Percentiles rank a stretch among this genome's conserved stretches.
phyloP scores from a whole-genome alignment of 2,888 invertebrate genomes.

The Napeogenes inachia region DNA sequence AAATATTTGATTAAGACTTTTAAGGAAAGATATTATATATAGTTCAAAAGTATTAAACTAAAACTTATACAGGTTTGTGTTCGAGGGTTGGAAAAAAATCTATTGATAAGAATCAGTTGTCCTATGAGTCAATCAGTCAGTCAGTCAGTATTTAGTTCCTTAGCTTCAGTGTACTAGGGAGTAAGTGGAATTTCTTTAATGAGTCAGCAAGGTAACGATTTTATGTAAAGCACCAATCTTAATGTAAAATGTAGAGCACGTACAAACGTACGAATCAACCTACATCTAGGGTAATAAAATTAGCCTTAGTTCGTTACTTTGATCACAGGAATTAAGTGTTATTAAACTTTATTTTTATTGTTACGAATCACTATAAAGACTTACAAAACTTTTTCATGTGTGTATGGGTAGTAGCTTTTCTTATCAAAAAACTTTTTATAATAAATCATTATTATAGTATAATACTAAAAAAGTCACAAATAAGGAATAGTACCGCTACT shows the following conservation, averaged over 20 bases:
- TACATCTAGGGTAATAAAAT: slow-evolving; percentile 48
- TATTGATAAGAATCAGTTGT: slow-evolving; percentile 10
- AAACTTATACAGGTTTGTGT: not conserved
- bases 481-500: too few species aligned
- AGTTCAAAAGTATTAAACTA: not conserved
- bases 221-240: slow-evolving; percentile 64
- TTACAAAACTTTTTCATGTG: too few species aligned
- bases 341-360: slow-evolving; percentile 1
- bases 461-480: too few species aligned
- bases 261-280: slow-evolving; percentile 53
- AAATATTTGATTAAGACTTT: not conserved
- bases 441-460: too few species aligned
- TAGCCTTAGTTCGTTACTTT: slow-evolving; percentile 35
- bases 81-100: not conserved
- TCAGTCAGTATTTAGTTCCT: slow-evolving; percentile 33
- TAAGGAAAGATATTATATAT: not conserved
- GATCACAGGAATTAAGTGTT: slow-evolving; percentile 29
- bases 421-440: too few species aligned
- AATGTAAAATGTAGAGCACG: slow-evolving; percentile 68
- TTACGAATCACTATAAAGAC: not conserved
- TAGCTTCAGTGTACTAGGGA: slow-evolving; percentile 24
- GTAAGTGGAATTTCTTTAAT: slow-evolving; percentile 56
- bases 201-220: slow-evolving; percentile 69
- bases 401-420: too few species aligned
- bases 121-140: slow-evolving; percentile 25